A percentile compares a stretch with the other conserved stretches of the same genome.
phyloP scores from a whole-genome alignment of 2,888 invertebrate species.

The Caenorhabditis sulstoni region DNA sequence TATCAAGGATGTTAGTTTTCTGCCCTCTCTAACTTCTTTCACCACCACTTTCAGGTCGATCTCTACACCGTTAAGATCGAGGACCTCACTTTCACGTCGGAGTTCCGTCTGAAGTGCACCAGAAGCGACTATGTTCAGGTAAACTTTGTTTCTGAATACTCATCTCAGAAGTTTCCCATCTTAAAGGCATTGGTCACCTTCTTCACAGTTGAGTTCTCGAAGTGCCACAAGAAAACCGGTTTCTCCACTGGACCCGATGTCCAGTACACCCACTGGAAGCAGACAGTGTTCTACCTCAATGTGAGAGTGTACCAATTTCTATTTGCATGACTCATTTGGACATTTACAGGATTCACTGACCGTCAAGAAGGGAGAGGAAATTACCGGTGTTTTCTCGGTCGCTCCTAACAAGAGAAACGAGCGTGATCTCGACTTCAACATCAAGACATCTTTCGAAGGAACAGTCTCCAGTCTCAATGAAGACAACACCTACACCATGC shows the following conservation, averaged over 20 bases:
- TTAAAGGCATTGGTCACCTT: conserved; percentile 91
- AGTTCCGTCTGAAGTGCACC: conserved; percentile 83
- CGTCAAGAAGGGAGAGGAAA: conserved; percentile 92
- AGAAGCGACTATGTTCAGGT: conserved; percentile 84
- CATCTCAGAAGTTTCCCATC: too few species aligned
- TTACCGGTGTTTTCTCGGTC: conserved; percentile 90
- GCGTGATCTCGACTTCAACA: conserved; percentile 95
- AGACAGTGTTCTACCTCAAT: conserved; percentile 97
- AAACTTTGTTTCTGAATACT: too few species aligned
- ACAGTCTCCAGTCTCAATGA: conserved; percentile 82
- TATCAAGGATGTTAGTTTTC: conserved; percentile 85
- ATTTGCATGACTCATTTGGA: too few species aligned
- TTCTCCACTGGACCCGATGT: conserved; percentile 97
- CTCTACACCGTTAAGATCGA: conserved; percentile 96
- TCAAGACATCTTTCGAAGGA: conserved; percentile 85
- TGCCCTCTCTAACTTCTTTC: background rate
- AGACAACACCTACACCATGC: conserved; percentile 82
- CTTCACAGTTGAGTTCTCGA: conserved; percentile 99
- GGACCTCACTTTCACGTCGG: conserved; percentile 93
- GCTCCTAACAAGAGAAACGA: conserved; percentile 95
- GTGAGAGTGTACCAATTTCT: too few species aligned
- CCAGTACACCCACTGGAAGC: conserved; percentile 99
- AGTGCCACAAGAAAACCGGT: conserved; percentile 97
- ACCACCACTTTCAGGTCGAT: conserved; percentile 86
- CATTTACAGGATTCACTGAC: conserved; percentile 90